Conservation (phyloP, 2,888 invertebrate genomes). For the Pharmacophagus antenor region DNA sequence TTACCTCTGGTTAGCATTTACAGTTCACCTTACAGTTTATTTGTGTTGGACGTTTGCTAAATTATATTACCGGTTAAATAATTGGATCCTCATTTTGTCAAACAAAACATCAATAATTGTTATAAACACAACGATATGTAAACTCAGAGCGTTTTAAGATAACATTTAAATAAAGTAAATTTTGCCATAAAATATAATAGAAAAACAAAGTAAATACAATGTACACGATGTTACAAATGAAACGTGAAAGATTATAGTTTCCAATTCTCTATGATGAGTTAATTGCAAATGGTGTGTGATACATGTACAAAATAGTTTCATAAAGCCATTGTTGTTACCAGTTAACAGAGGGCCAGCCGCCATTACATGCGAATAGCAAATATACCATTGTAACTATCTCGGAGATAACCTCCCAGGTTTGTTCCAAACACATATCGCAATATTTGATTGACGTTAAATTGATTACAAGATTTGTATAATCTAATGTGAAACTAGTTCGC, state of each 20-base stretch:
- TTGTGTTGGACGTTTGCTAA: conserved; percentile 14
- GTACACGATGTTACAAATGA: too few relatives aligned
- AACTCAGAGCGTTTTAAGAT: not conserved
- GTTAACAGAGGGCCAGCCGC: too few relatives aligned
- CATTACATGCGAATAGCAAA: too few relatives aligned
- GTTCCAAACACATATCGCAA: not conserved
- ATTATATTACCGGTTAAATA: conserved; percentile 16
- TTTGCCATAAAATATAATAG: not conserved
- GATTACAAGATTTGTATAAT: not conserved
- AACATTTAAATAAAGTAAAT: not conserved
- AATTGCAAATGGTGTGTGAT: too few relatives aligned
- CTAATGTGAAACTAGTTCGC: not conserved
- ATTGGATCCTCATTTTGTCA: conserved; percentile 9
- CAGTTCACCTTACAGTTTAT: conserved; percentile 15
- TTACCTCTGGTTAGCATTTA: conserved; percentile 23
- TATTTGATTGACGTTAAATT: not conserved
- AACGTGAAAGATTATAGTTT: too few relatives aligned
- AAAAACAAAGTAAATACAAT: too few relatives aligned
- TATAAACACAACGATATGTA: not conserved
- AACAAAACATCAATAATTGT: conserved; percentile 3
- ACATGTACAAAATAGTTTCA: too few relatives aligned
- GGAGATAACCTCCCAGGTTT: not conserved
- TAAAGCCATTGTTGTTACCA: too few relatives aligned
- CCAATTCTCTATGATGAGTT: too few relatives aligned
- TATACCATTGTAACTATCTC: too few relatives aligned